Percentiles rank a stretch among this genome's conserved stretches.
phyloP scores from a whole-genome alignment of 30 jellyfish, hydroid and myxozoan species.

The Rhopilema esculentum region DNA sequence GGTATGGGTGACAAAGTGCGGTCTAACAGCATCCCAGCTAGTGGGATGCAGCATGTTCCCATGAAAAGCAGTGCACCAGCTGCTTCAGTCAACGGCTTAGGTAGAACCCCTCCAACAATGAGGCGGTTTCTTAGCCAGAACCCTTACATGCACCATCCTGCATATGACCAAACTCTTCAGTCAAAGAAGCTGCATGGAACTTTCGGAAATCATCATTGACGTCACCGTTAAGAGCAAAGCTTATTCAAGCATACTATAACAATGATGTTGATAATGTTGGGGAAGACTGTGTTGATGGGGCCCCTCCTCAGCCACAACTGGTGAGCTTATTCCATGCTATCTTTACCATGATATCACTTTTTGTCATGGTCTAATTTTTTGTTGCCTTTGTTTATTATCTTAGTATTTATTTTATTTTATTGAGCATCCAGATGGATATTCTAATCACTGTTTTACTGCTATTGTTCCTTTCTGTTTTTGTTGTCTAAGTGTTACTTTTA shows the following conservation, averaged over 20 bases:
- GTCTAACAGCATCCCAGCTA: not conserved
- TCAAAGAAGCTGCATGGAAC: conserved; percentile 66
- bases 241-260: conserved; percentile 6
- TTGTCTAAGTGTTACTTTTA: no score
- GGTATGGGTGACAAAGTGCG: not conserved
- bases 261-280: not conserved
- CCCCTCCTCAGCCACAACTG: conserved; percentile 8
- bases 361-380: not conserved
- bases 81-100: not conserved
- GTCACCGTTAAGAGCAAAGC: conserved; percentile 22
- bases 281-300: conserved; percentile 23
- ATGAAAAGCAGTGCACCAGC: not conserved
- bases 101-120: not conserved
- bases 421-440: no score
- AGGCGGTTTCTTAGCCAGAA: conserved; percentile 51
- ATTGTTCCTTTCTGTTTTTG: no score
- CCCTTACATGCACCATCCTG: conserved; percentile 48
- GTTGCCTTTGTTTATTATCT: not conserved
- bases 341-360: not conserved
- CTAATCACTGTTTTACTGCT: no score
- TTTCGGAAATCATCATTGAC: conserved; percentile 65
- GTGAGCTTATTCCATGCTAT: not conserved
- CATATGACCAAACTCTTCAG: conserved; percentile 19
- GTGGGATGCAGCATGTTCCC: not conserved
- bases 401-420: no score